A percentile compares a stretch with the other conserved stretches of the same genome.
Conservation (phyloP, 2,113 vertebrate genomes). For the Cromileptes altivelis region DNA sequence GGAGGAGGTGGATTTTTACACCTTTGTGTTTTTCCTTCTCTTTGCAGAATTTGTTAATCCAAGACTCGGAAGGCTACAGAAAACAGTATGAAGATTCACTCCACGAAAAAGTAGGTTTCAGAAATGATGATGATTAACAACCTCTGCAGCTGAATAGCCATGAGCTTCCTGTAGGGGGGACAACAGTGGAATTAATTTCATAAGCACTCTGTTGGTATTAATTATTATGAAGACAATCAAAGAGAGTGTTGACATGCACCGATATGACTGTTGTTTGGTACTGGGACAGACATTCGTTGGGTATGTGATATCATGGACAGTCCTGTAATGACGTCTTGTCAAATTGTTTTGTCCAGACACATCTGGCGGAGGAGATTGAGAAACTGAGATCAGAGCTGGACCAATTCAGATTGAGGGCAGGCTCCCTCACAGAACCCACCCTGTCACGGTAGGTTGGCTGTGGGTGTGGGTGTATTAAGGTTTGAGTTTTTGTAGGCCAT, state of each 20-base stretch:
- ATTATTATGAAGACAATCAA: background rate
- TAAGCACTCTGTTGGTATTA: background rate
- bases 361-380: conserved; percentile 96
- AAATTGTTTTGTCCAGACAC: conserved; percentile 85
- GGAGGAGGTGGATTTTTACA: background rate
- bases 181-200: conserved; percentile 18
- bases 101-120: conserved; percentile 93
- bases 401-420: conserved; percentile 93
- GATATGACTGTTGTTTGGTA: background rate
- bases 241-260: background rate
- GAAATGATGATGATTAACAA: conserved; percentile 18
- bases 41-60: conserved; percentile 94
- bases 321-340: conserved; percentile 6
- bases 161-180: background rate
- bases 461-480: background rate
- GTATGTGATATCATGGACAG: background rate
- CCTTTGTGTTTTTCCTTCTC: background rate
- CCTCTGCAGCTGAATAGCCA: conserved; percentile 47
- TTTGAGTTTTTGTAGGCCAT: background rate
- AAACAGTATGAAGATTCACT: conserved; percentile 98
- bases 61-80: conserved; percentile 96
- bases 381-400: conserved; percentile 95
- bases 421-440: conserved; percentile 95
- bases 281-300: conserved; percentile 6
- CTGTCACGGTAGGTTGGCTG: conserved; percentile 90